Conservation (phyloP, 2,113 vertebrate genomes). For the Chaetodon auriga region DNA sequence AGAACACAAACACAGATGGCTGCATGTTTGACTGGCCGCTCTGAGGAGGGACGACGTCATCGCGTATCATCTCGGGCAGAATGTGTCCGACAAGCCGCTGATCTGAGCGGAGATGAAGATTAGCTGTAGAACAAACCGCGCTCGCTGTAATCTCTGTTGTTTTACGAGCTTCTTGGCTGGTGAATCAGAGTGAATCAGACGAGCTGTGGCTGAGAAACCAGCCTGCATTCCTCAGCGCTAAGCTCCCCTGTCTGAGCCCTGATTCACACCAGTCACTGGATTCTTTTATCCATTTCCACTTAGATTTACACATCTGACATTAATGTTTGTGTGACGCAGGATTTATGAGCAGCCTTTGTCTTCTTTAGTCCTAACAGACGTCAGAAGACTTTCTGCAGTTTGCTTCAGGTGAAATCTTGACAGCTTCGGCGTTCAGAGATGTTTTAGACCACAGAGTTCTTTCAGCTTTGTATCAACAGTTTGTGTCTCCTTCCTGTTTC, state of each 20-base stretch:
- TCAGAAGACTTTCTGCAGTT: neutral
- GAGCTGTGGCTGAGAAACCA: conserved; percentile 7
- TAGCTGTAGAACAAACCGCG: neutral
- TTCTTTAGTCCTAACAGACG: neutral
- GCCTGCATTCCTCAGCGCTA: conserved; percentile 37
- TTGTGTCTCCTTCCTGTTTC: neutral
- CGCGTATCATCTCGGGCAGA: neutral
- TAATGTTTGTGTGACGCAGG: neutral
- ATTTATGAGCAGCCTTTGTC: neutral
- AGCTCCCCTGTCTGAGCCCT: conserved; percentile 7
- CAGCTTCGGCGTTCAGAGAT: too few species aligned
- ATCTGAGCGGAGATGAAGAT: neutral
- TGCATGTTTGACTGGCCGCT: neutral
- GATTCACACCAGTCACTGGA: neutral
- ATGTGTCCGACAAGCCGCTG: neutral
- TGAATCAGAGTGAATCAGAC: conserved; percentile 67
- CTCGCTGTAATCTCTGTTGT: conserved; percentile 15
- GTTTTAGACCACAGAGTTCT: too few species aligned
- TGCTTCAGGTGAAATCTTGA: neutral
- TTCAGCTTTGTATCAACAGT: too few species aligned
- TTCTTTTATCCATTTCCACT: neutral
- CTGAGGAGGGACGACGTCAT: neutral
- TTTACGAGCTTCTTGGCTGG: conserved; percentile 11
- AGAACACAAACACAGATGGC: conserved; percentile 7
- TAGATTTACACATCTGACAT: neutral